phyloP scores from a whole-genome alignment of 2,797 vertebrate species.

The Arnoldichthys spilopterus region DNA sequence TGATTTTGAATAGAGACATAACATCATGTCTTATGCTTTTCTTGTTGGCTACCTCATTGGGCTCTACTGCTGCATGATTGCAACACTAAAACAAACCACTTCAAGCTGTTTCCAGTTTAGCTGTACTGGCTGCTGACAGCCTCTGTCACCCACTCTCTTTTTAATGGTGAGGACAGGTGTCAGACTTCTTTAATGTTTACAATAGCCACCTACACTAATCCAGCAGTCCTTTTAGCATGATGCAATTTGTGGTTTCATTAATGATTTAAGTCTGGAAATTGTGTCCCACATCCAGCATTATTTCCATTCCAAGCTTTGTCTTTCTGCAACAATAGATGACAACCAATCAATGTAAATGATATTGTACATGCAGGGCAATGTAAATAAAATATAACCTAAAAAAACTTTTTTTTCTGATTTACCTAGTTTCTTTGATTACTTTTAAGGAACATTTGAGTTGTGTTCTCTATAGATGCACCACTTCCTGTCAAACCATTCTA shows the following conservation, averaged over 20 bases:
- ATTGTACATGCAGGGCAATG: too few relatives aligned
- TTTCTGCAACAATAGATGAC: conserved; percentile 73
- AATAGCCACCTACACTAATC: background rate
- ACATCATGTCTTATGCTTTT: too few relatives aligned
- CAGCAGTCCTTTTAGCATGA: conserved; percentile 15
- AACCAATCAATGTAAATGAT: conserved; percentile 36
- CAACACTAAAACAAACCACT: background rate
- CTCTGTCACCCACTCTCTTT: background rate
- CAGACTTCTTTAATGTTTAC: conserved; percentile 1
- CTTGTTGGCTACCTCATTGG: too few relatives aligned
- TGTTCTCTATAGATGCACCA: too few relatives aligned
- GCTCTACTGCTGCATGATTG: background rate
- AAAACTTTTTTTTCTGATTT: too few relatives aligned
- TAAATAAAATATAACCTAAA: too few relatives aligned
- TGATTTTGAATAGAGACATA: too few relatives aligned
- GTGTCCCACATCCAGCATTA: conserved; percentile 13
- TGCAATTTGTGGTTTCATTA: conserved; percentile 39
- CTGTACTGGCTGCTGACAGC: background rate
- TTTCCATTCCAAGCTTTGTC: conserved; percentile 18
- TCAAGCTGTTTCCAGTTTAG: background rate
- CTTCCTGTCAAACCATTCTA: too few relatives aligned
- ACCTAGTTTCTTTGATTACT: too few relatives aligned
- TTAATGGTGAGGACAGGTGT: conserved; percentile 1
- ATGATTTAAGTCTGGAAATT: conserved; percentile 36
- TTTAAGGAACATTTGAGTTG: too few relatives aligned